These are phyloP conservation scores for Clarias gariepinus DNA, from an alignment of 2,113 vertebrate genomes.

Conservation along the genomic window DNA sequence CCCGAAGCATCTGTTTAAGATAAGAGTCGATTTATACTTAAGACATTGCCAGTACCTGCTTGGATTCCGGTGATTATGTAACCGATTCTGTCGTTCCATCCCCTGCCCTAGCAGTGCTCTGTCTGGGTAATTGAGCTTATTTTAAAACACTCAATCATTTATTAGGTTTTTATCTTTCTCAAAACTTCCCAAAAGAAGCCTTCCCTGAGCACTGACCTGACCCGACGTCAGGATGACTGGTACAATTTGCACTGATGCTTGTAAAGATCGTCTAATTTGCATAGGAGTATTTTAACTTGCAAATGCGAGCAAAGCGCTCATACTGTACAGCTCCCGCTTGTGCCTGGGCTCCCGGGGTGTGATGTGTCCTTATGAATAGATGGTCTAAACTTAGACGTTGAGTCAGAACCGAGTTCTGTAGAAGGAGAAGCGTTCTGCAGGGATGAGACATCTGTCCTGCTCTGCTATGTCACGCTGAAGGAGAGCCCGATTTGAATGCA, in stretches of 20 bases:
- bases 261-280: slow-evolving; percentile 26
- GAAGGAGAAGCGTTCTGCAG: background rate
- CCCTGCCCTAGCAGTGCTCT: background rate
- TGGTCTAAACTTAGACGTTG: slow-evolving; percentile 1
- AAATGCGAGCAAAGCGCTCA: slow-evolving; percentile 5
- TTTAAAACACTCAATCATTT: background rate
- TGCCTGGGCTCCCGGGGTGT: background rate
- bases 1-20: background rate
- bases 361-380: slow-evolving; percentile 8
- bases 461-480: background rate
- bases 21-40: background rate
- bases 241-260: slow-evolving; percentile 1
- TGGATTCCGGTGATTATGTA: too few relatives aligned
- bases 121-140: background rate
- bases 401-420: background rate
- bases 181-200: background rate
- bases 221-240: background rate
- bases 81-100: background rate
- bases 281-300: slow-evolving; percentile 33
- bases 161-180: background rate
- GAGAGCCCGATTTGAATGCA: background rate
- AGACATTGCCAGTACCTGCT: background rate
- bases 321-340: background rate
- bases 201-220: background rate
- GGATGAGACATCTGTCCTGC: background rate